Percentiles rank a stretch among this genome's conserved stretches.
These are phyloP conservation scores for Omphaloscelis lunosa DNA, from an alignment of 2,888 invertebrate species.

Conservation along the genomic window DNA sequence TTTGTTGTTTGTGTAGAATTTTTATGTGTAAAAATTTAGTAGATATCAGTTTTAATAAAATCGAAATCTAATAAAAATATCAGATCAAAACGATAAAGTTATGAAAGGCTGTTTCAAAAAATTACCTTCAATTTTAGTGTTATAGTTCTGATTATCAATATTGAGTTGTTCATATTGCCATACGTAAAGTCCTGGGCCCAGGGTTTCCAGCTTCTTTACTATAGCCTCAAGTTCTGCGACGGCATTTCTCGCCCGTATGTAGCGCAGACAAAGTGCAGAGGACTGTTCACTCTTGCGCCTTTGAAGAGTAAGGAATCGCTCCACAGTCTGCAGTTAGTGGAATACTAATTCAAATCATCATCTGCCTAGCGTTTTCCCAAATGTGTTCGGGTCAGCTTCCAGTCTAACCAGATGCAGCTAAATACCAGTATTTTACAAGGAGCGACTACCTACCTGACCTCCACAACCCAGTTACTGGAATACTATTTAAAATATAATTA, in stretches of 20 bases:
- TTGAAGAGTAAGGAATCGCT: conserved; percentile 83
- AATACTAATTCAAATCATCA: background rate
- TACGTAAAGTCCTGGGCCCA: conserved; percentile 86
- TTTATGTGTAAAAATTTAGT: background rate
- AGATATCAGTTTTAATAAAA: background rate
- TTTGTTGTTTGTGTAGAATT: background rate
- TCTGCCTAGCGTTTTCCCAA: background rate
- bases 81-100: background rate
- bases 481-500: background rate
- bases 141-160: conserved; percentile 84
- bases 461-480: background rate
- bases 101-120: background rate
- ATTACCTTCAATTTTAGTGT: conserved; percentile 87
- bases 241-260: conserved; percentile 84
- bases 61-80: background rate
- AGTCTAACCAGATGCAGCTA: background rate
- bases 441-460: background rate
- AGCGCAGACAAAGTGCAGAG: conserved; percentile 82
- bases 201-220: conserved; percentile 81
- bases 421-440: background rate
- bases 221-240: conserved; percentile 82
- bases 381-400: background rate
- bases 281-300: conserved; percentile 82
- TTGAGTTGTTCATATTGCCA: conserved; percentile 86
- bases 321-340: conserved; percentile 74